Conservation (phyloP, 2,113 vertebrate genomes). For the Aptenodytes forsteri region DNA sequence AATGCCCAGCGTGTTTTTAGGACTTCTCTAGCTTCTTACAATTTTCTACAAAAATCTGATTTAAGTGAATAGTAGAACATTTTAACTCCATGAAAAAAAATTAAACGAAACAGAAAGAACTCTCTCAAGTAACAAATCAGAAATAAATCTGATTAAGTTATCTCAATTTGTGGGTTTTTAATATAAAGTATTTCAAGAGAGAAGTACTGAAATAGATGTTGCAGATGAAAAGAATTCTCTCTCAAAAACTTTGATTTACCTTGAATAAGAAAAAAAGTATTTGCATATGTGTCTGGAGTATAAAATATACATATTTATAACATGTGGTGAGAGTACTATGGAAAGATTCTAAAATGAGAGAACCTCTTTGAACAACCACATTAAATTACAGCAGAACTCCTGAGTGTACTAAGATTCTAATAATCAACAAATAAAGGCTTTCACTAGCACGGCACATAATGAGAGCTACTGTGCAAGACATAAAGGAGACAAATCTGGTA, state of each 20-base stretch:
- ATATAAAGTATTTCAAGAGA: background rate
- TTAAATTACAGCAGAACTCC: slow-evolving; percentile 75
- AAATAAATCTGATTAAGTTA: slow-evolving; percentile 3
- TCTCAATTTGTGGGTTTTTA: background rate
- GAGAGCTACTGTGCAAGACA: slow-evolving; percentile 61
- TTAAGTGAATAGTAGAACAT: background rate
- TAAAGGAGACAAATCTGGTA: slow-evolving; percentile 64
- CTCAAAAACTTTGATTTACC: slow-evolving; percentile 21
- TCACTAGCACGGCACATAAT: slow-evolving; percentile 68
- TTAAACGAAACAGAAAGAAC: background rate
- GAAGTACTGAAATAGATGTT: background rate
- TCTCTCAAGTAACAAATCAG: background rate
- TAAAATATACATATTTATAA: slow-evolving; percentile 63
- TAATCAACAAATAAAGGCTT: slow-evolving; percentile 77
- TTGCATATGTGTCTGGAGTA: slow-evolving; percentile 25
- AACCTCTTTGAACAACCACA: slow-evolving; percentile 71
- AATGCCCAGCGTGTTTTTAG: background rate
- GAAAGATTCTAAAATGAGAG: slow-evolving; percentile 69
- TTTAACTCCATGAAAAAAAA: background rate
- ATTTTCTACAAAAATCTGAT: background rate
- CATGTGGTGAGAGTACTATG: slow-evolving; percentile 30
- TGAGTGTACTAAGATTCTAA: slow-evolving; percentile 71
- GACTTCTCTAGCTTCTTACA: background rate
- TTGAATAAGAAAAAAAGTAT: background rate
- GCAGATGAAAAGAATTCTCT: background rate